These are phyloP conservation scores for Sylvicapra grimmia DNA, from an alignment of 2,113 vertebrate genomes.

Conservation along the genomic window DNA sequence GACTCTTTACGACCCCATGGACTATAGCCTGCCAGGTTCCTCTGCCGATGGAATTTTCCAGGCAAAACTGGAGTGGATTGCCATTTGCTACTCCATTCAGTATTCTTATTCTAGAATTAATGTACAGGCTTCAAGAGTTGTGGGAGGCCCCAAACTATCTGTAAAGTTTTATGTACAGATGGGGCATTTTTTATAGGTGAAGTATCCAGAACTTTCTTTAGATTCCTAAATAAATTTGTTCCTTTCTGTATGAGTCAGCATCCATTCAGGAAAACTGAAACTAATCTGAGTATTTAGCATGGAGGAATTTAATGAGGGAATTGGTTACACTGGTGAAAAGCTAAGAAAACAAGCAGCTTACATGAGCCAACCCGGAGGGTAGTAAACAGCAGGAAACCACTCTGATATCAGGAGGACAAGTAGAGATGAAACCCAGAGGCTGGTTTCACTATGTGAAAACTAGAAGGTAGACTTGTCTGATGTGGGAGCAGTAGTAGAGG, in stretches of 20 bases:
- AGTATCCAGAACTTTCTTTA: neutral
- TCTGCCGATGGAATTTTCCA: neutral
- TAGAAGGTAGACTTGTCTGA: neutral
- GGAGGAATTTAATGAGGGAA: constrained; percentile 25
- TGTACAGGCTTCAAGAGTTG: neutral
- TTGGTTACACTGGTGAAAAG: neutral
- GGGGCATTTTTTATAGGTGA: neutral
- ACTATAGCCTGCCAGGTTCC: neutral
- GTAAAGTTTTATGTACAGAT: neutral
- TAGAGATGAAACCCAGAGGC: neutral
- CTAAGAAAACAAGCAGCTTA: neutral
- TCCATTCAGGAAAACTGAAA: neutral
- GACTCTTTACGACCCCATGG: neutral
- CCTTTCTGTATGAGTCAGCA: neutral
- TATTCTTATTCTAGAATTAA: neutral
- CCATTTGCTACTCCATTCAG: neutral
- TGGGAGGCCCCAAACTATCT: neutral
- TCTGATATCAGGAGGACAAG: neutral
- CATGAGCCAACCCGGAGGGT: neutral
- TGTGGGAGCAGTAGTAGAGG: neutral
- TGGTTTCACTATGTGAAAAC: neutral
- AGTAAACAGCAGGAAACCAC: neutral
- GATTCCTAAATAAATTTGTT: neutral
- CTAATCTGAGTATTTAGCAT: neutral
- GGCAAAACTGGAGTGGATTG: neutral